phyloP scores from a whole-genome alignment of 2,113 vertebrate species.

The Barnardius zonarius region DNA sequence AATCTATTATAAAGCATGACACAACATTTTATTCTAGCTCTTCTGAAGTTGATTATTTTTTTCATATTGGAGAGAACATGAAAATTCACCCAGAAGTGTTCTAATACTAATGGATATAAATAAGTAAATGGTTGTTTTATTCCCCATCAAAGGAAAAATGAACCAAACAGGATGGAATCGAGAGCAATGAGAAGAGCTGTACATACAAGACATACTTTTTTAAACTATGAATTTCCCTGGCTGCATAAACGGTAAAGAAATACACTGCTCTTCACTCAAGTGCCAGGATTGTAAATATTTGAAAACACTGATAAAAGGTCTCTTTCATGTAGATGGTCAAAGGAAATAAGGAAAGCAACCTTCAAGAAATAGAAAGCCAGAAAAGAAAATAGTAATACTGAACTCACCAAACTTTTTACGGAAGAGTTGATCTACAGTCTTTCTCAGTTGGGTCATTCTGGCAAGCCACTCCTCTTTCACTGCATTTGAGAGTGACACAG shows the following conservation, averaged over 20 bases:
- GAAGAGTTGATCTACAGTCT: constrained; percentile 78
- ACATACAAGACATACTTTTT: neutral
- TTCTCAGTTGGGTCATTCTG: constrained; percentile 75
- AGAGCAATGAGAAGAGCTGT: neutral
- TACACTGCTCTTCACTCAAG: neutral
- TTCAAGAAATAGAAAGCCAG: neutral
- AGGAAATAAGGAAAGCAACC: neutral
- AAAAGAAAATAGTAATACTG: neutral
- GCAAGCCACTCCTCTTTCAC: constrained; percentile 77
- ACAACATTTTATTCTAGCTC: neutral
- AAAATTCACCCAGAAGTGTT: neutral
- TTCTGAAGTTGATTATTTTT: neutral
- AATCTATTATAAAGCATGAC: neutral
- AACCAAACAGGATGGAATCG: neutral
- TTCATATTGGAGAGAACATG: neutral
- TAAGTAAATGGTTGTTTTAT: neutral
- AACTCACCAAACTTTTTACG: constrained; percentile 79
- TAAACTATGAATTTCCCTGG: neutral
- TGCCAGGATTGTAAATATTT: neutral
- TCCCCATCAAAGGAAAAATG: neutral
- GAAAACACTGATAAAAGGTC: neutral
- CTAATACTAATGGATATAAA: neutral
- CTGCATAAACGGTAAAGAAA: neutral
- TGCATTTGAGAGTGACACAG: neutral
- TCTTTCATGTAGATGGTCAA: accelerated